Percentiles rank a stretch among this genome's conserved stretches.
Evolutionary conservation across 2,113 vertebrate genomes (phyloP).

Genomic region (Gobius niger): DNA sequence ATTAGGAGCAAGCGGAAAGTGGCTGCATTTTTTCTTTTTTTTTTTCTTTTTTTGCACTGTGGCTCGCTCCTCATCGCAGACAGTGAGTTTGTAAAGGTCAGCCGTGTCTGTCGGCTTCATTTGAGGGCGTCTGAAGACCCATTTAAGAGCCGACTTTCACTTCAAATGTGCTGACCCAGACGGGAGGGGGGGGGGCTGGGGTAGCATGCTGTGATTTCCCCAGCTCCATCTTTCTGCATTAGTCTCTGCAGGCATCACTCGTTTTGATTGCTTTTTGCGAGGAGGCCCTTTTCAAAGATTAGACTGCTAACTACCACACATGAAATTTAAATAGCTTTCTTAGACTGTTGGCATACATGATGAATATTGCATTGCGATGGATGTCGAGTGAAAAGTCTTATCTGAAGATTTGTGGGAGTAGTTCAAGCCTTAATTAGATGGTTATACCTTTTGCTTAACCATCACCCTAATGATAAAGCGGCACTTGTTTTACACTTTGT

Average conservation of each 20-base stretch:
- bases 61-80: conserved; percentile 30
- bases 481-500: neutral
- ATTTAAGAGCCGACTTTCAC: conserved; percentile 72
- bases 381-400: conserved; percentile 1
- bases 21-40: neutral
- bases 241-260: conserved; percentile 47
- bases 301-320: conserved; percentile 30
- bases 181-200: conserved; percentile 55
- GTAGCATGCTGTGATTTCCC: conserved; percentile 59
- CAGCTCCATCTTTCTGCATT: conserved; percentile 45
- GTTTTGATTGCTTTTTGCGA: conserved; percentile 41
- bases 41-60: neutral
- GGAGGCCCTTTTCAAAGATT: conserved; percentile 41
- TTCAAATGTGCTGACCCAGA: conserved; percentile 74
- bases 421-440: neutral
- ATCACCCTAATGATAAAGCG: neutral
- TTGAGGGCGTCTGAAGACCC: conserved; percentile 71
- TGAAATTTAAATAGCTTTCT: conserved; percentile 34
- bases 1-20: conserved; percentile 41
- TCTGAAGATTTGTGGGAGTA: neutral
- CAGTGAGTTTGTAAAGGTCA: conserved; percentile 65
- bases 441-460: neutral
- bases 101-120: conserved; percentile 57
- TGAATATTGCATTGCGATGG: neutral
- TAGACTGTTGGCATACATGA: conserved; percentile 3